Evolutionary conservation across 2,888 invertebrate species (phyloP).

Genomic region (Macroteleia sp.): DNA sequence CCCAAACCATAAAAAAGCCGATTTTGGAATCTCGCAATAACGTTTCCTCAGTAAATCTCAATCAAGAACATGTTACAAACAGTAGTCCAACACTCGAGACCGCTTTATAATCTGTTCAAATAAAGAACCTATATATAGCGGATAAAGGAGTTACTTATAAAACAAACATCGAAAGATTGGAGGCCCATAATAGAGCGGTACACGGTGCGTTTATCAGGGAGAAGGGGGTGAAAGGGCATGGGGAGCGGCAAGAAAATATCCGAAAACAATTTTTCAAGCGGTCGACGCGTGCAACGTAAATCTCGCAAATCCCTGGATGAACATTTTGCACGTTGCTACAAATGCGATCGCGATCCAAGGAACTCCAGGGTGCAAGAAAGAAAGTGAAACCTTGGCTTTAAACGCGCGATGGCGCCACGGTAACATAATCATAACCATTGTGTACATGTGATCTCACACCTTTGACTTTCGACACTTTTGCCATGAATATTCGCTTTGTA

Average conservation of each 20-base stretch:
- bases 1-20: conserved; percentile 14
- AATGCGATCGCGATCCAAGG: conserved; percentile 11
- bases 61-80: conserved; percentile 41
- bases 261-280: conserved; percentile 36
- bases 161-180: conserved; percentile 52
- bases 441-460: conserved; percentile 56
- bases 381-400: conserved; percentile 53
- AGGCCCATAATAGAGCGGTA: conserved; percentile 30
- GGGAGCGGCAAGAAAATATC: no score
- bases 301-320: conserved; percentile 15
- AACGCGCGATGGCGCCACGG: conserved; percentile 58
- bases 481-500: conserved; percentile 45
- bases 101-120: conserved; percentile 59
- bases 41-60: conserved; percentile 36
- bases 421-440: conserved; percentile 48
- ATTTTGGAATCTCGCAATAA: conserved; percentile 3
- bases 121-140: conserved; percentile 62
- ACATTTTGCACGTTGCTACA: conserved; percentile 24
- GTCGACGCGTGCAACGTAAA: conserved; percentile 10
- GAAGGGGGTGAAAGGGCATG: neutral
- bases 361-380: conserved; percentile 31
- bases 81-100: conserved; percentile 34
- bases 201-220: conserved; percentile 10
- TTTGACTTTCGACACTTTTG: conserved; percentile 48
- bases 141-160: conserved; percentile 61